Conservation (phyloP, 1,140 invertebrate genomes). For the Heliconius congener region DNA sequence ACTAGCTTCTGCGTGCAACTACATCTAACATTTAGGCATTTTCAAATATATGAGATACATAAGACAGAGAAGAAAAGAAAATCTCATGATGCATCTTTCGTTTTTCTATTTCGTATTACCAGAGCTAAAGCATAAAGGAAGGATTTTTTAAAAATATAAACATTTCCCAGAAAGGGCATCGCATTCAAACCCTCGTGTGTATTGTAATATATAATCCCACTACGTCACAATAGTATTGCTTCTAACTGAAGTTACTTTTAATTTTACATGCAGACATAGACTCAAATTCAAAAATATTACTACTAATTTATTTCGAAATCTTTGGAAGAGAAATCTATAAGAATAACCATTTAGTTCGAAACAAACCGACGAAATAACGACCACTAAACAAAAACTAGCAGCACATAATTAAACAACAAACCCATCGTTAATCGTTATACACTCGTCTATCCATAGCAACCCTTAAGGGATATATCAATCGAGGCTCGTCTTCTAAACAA, state of each 20-base stretch:
- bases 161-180: too few relatives aligned
- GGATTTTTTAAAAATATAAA: too few relatives aligned
- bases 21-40: too few relatives aligned
- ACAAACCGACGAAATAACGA: not conserved
- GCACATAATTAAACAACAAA: conserved; percentile 9
- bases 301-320: not conserved
- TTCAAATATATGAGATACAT: too few relatives aligned
- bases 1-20: too few relatives aligned
- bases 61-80: too few relatives aligned
- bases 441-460: conserved; percentile 1
- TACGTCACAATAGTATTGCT: too few relatives aligned
- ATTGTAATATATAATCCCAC: too few relatives aligned
- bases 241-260: not conserved
- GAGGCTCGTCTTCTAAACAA: conserved; percentile 37
- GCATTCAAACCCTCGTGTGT: too few relatives aligned
- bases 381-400: not conserved
- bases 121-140: too few relatives aligned
- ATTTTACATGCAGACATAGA: not conserved
- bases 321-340: not conserved
- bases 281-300: not conserved
- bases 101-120: not conserved
- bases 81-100: too few relatives aligned
- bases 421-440: not conserved
- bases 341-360: not conserved
- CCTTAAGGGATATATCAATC: conserved; percentile 37